Conservation (phyloP, 2,888 invertebrate genomes). For the Coecobrya sp. region DNA sequence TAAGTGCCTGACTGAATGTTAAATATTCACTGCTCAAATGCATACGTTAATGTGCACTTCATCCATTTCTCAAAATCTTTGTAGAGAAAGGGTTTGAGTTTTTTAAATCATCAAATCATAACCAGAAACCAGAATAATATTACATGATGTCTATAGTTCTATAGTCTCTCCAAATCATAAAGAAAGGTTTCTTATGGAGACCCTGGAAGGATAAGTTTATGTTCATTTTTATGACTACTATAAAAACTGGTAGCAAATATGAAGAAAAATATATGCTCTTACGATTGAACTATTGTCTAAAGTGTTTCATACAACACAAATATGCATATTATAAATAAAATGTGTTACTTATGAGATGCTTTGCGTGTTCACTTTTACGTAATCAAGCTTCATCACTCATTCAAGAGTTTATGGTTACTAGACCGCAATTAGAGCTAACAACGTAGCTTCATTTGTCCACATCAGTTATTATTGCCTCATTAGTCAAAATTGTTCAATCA, state of each 20-base stretch:
- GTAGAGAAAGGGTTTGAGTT: not conserved
- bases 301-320: too few species aligned
- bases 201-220: too few species aligned
- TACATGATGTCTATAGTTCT: too few species aligned
- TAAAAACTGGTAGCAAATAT: too few species aligned
- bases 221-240: too few species aligned
- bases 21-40: too few species aligned
- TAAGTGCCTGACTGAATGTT: constrained; percentile 59
- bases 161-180: too few species aligned
- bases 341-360: not conserved
- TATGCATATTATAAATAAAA: not conserved
- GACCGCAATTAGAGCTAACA: constrained; percentile 7
- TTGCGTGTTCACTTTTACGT: not conserved
- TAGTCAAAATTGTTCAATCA: constrained; percentile 34
- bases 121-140: too few species aligned
- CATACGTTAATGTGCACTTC: constrained; percentile 42
- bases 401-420: not conserved
- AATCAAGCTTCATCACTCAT: not conserved
- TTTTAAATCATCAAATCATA: too few species aligned
- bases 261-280: too few species aligned
- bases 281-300: too few species aligned
- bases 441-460: not conserved
- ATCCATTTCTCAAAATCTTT: not conserved
- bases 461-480: constrained; percentile 19
- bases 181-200: too few species aligned